Evolutionary conservation across 2,888 invertebrate genomes (phyloP), one percentile per base, ranked within the genome.

Genomic region (Ernsta delagoae): DNA sequence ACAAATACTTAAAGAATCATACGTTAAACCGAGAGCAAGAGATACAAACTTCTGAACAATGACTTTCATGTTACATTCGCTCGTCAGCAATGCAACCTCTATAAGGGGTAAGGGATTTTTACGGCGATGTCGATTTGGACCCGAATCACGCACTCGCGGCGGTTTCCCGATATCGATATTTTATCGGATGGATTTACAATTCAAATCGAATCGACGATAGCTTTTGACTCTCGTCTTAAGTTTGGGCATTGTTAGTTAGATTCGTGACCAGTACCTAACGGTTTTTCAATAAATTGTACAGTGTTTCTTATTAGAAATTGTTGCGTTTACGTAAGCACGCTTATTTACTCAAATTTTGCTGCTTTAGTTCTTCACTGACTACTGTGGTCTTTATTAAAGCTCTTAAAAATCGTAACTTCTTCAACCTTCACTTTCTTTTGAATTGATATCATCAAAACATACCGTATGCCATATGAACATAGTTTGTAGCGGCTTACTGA

Each of bases 181-280:
- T 61, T 61, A 67, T 67, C 67, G 60, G 12, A 45, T 6, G 67
- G 67, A 67, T 67, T 67, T 61, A 61, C 67, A 67, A 67, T 67
- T 67, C 67, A 67, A 61, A 67, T 67, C 56, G 43, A 61, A 67
- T 67, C 56, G 45, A n/a, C 54, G 54, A 45, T 57, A 61, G 61
- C 67, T 61, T 61, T 45, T 45, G 45, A 56, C 16, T 11, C 45
- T 2, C 9, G n/a, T 31, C 39, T 36, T 50, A n/a, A 53, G 11
- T 11, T 53, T 16, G 43, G 34, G 8, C 60, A 56, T 61, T 67
- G 54, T 67, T 67, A 56, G 61, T 9, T 45, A 61, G 8, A 8
- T 24, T 56, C 67, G 67, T 61, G 61, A 61, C 61, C 61, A 61
- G 61, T 67, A 48, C 56, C 36, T n/a, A n/a, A n/a, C 16, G 61